Percentiles rank a stretch among this genome's conserved stretches.
Evolutionary conservation across 2,888 invertebrate species (phyloP).

Genomic region (Malachius bipustulatus): DNA sequence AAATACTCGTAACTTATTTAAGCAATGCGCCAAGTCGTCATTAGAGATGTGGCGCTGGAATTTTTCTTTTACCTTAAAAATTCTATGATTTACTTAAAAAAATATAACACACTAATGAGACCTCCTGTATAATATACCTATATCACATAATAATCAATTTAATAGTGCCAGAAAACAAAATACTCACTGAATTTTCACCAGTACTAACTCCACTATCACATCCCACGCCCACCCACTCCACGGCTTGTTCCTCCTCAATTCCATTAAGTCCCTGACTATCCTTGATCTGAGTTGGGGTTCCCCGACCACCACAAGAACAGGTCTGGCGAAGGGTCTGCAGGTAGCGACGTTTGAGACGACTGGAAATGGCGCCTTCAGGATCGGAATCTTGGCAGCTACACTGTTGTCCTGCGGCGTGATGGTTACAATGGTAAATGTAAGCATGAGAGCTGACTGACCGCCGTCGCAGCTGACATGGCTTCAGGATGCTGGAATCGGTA

Average conservation of each 20-base stretch:
- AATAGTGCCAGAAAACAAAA: too few species aligned
- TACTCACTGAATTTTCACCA: slow-evolving; percentile 39
- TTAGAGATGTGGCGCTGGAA: too few species aligned
- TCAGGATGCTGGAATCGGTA: too few species aligned
- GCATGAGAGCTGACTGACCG: slow-evolving; percentile 38
- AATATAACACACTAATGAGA: too few species aligned
- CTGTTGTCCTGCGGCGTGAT: slow-evolving; percentile 37
- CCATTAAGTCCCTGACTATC: slow-evolving; percentile 35
- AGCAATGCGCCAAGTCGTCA: too few species aligned
- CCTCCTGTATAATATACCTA: too few species aligned
- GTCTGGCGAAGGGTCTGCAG: slow-evolving; percentile 33
- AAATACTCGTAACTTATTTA: too few species aligned
- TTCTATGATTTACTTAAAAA: too few species aligned
- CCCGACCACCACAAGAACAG: slow-evolving; percentile 19
- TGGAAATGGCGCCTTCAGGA: slow-evolving; percentile 35
- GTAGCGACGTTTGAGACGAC: slow-evolving; percentile 36
- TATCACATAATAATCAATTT: too few species aligned
- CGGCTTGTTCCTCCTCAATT: slow-evolving; percentile 40
- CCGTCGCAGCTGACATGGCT: slow-evolving; percentile 35
- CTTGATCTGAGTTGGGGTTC: slow-evolving; percentile 33
- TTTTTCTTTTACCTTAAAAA: too few species aligned
- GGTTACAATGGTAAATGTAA: slow-evolving; percentile 38
- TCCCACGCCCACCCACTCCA: slow-evolving; percentile 42
- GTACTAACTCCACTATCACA: slow-evolving; percentile 42
- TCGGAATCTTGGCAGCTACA: slow-evolving; percentile 39